Percentiles rank a stretch among this genome's conserved stretches.
These are phyloP conservation scores for Drosophila lacertosa DNA, from an alignment of 1,140 invertebrate species.

Conservation along the genomic window DNA sequence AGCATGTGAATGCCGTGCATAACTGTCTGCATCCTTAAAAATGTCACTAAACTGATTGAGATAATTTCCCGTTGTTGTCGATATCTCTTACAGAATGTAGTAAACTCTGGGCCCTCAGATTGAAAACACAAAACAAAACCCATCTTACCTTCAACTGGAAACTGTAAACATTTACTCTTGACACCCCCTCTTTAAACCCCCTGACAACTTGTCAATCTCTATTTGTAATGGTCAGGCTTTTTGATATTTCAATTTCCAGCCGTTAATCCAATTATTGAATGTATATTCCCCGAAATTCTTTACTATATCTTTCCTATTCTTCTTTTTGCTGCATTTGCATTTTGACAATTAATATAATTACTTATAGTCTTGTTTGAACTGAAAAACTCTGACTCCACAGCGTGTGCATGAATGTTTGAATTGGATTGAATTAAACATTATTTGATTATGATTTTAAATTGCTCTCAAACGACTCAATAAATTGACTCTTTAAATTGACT, in stretches of 20 bases:
- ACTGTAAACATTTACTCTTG: background rate
- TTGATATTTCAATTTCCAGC: constrained; percentile 8
- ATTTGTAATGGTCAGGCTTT: constrained; percentile 21
- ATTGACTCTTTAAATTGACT: constrained; percentile 23
- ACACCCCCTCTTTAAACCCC: background rate
- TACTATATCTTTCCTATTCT: constrained; percentile 5
- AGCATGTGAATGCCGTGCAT: constrained; percentile 69
- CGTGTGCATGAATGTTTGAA: constrained; percentile 58
- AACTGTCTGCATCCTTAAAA: constrained; percentile 44
- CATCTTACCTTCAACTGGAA: constrained; percentile 1
- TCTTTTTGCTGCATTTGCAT: constrained; percentile 40
- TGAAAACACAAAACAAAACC: background rate
- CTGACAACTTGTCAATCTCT: constrained; percentile 1
- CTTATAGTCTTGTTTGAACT: constrained; percentile 32
- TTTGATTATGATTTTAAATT: constrained; percentile 48
- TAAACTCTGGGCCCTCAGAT: constrained; percentile 7
- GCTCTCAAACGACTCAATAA: constrained; percentile 1
- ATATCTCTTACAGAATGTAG: constrained; percentile 28
- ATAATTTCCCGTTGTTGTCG: constrained; percentile 3
- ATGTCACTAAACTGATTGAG: constrained; percentile 55
- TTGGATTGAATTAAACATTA: constrained; percentile 42
- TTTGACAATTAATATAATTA: constrained; percentile 48
- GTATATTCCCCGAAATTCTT: constrained; percentile 8
- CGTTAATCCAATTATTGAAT: constrained; percentile 50
- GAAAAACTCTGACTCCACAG: constrained; percentile 17